phyloP scores from a whole-genome alignment of 2,113 vertebrate genomes.

The Aepyceros melampus region DNA sequence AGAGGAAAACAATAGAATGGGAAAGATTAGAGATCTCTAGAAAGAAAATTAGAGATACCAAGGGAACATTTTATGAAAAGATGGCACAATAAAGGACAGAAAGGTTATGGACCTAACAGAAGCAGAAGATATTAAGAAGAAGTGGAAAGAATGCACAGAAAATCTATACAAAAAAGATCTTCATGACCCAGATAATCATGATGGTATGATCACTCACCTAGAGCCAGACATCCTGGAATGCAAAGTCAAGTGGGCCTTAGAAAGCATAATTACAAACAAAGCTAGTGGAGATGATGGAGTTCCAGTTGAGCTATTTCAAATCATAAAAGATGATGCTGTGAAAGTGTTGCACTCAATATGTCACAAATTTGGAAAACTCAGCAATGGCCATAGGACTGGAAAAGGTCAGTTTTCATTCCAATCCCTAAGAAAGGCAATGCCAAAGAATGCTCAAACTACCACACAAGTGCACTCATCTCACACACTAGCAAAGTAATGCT shows the following conservation, averaged over 20 bases:
- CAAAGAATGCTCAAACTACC: no score
- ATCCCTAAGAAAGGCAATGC: background rate
- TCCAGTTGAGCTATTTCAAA: background rate
- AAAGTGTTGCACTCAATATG: background rate
- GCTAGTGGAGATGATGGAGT: background rate
- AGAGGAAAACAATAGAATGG: background rate
- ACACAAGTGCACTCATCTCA: no score
- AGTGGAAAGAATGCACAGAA: background rate
- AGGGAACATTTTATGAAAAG: background rate
- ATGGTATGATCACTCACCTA: background rate
- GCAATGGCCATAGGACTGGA: background rate
- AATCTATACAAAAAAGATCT: background rate
- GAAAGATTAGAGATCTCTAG: background rate
- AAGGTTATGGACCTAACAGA: background rate
- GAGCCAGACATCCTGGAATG: background rate
- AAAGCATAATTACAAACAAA: background rate
- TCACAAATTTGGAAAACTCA: background rate
- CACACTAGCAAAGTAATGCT: no score
- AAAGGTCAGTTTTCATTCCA: background rate
- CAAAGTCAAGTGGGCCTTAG: background rate
- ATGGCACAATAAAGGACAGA: background rate
- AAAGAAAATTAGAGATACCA: background rate
- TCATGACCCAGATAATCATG: background rate
- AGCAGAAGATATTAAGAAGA: background rate
- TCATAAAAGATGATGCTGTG: background rate